These are phyloP conservation scores for Mustela lutreola DNA, from an alignment of 2,113 vertebrate species.

Conservation along the genomic window DNA sequence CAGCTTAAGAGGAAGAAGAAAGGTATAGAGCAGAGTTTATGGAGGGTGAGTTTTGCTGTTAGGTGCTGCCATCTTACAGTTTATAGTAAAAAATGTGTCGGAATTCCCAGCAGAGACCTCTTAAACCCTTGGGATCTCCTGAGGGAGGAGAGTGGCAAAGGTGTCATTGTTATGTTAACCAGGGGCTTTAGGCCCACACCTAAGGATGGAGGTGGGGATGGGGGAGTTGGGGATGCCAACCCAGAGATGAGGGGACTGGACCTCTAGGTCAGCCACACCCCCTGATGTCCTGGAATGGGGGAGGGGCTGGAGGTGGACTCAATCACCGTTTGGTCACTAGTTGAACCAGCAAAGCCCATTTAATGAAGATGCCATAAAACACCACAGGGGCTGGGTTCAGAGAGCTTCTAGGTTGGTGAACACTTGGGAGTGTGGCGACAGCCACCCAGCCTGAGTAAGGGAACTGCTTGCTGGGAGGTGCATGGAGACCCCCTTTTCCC, in stretches of 20 bases:
- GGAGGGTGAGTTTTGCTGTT: accelerated
- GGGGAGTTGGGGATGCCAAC: not conserved
- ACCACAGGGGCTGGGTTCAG: not conserved
- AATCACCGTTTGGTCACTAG: accelerated
- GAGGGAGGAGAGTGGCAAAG: no score
- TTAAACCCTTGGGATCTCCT: not conserved
- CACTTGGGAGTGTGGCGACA: no score
- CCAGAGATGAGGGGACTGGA: not conserved
- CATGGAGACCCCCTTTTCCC: accelerated
- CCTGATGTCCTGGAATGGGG: not conserved
- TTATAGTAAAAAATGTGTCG: not conserved
- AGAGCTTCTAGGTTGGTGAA: accelerated
- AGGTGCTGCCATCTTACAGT: no score
- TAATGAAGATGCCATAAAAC: not conserved
- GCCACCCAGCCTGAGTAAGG: not conserved
- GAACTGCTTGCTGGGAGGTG: not conserved
- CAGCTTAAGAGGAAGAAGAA: not conserved
- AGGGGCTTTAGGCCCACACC: not conserved
- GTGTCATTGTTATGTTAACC: no score
- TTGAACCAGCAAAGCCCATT: not conserved
- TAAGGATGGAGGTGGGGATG: no score
- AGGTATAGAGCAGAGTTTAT: accelerated
- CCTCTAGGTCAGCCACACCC: no score
- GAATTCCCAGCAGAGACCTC: not conserved
- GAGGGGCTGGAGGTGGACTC: not conserved